phyloP scores from a whole-genome alignment of 2,888 invertebrate species.

The Kuschelorhynchus macadamiae region DNA sequence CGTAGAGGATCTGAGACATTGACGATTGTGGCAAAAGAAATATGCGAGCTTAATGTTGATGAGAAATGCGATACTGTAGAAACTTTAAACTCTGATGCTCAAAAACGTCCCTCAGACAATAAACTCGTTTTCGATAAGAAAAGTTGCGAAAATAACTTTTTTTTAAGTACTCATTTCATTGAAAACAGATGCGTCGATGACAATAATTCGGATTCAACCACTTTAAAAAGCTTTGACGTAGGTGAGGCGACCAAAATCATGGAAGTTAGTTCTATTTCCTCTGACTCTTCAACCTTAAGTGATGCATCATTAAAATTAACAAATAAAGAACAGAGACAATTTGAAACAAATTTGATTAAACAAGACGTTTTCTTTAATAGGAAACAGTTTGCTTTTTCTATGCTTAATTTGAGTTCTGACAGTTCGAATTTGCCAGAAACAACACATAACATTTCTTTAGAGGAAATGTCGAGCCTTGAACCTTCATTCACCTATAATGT shows the following conservation, averaged over 20 bases:
- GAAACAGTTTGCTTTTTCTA: constrained; percentile 6
- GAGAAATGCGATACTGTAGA: neutral
- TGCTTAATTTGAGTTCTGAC: constrained; percentile 10
- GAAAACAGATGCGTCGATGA: neutral
- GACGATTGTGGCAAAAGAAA: constrained; percentile 21
- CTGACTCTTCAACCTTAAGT: constrained; percentile 9
- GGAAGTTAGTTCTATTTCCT: constrained; percentile 1
- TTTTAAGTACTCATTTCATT: too few relatives aligned
- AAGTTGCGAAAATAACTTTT: too few relatives aligned
- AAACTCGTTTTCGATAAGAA: too few relatives aligned
- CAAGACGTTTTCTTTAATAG: neutral
- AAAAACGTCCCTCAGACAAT: too few relatives aligned
- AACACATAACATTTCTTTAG: too few relatives aligned
- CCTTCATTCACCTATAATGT: too few relatives aligned
- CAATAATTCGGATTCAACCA: neutral
- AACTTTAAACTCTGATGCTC: too few relatives aligned
- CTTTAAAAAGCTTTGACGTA: neutral
- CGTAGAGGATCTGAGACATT: constrained; percentile 29
- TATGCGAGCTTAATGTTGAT: constrained; percentile 10
- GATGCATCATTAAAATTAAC: constrained; percentile 3
- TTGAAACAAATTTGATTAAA: neutral
- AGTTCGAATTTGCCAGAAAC: neutral
- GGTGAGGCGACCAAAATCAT: neutral
- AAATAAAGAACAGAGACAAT: neutral
- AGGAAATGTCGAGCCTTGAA: neutral